Evolutionary conservation across 2,797 vertebrate genomes (phyloP), one percentile per base, ranked within the genome.

Genomic region (Pipistrellus nathusii): DNA sequence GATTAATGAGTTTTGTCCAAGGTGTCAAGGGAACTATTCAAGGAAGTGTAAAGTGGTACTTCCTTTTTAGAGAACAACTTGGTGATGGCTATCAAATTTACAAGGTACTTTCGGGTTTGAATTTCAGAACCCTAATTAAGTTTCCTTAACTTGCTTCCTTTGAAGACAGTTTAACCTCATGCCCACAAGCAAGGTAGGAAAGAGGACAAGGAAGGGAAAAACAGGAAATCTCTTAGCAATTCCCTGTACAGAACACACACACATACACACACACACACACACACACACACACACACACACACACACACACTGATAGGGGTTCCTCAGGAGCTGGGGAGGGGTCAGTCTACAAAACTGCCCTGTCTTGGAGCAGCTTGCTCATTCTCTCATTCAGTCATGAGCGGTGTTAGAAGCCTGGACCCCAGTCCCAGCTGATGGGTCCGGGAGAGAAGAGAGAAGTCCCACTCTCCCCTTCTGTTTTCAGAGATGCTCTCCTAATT

Each of bases 91-190:
- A 5, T 90, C 57, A 88, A 77, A 92, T 85, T 30, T 69, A 85
- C 17, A 75, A 88, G 35, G 20, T 77, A 30, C 11, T 88, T 75
- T 73, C 21, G 9, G 44, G 8, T 82, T 87, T 95, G 85, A 94
- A 92, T 94, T 94, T 95, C 20, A 82, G 91, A 78, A 38, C 32
- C 57, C 25, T 85, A 23, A 85, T 88, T 95, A 71, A 78, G 30
- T 23, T 75, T 82, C 35, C 62, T 59, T 87, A 75, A 64, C 13
- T 80, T 87, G 59, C 30, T 21, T 81, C 80, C 41, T 89, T 76
- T 41, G 32, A 91, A 80, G 80, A 93, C 21, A 66, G 9, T 73
- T 86, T 92, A 55, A 64, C 73, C 23, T 94, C 48, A 27, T 85
- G 44, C n/a, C 68, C 89, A 46, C 72, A 89, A 51, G 51, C 38